phyloP scores from a whole-genome alignment of 2,888 invertebrate genomes.

The Nemurella pictetii region DNA sequence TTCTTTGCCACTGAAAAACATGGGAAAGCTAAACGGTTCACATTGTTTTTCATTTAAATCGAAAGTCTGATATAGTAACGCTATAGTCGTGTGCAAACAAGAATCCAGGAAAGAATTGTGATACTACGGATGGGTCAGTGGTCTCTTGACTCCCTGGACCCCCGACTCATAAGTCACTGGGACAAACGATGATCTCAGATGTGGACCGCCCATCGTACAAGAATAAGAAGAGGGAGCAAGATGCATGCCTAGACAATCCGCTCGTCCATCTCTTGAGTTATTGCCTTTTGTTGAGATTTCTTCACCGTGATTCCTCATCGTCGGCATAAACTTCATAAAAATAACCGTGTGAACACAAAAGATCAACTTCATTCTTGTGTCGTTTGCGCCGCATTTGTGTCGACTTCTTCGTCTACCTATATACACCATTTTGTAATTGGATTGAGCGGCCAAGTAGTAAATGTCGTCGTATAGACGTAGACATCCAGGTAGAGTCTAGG shows the following conservation, averaged over 20 bases:
- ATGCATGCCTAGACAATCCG: neutral
- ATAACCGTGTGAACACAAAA: conserved; percentile 27
- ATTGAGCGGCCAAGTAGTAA: neutral
- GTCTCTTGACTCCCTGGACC: neutral
- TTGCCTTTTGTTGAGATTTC: conserved; percentile 17
- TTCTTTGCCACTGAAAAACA: neutral
- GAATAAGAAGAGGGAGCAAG: neutral
- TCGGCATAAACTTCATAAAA: neutral
- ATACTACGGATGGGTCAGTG: neutral
- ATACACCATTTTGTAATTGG: neutral
- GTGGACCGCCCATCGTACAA: conserved; percentile 10
- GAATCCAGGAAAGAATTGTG: neutral
- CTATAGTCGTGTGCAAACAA: neutral
- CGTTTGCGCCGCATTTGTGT: neutral
- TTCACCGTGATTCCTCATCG: conserved; percentile 1
- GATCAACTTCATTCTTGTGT: conserved; percentile 11
- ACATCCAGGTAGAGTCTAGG: neutral
- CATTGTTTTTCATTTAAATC: neutral
- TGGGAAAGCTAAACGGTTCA: neutral
- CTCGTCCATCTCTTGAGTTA: conserved; percentile 23
- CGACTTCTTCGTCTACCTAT: neutral
- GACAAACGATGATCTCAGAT: conserved; percentile 7
- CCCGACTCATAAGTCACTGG: conserved; percentile 17
- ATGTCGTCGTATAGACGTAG: neutral
- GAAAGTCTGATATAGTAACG: neutral